Base-by-base conservation (phyloP, 2,113 vertebrate genomes). In the Entelurus aequoreus region DNA sequence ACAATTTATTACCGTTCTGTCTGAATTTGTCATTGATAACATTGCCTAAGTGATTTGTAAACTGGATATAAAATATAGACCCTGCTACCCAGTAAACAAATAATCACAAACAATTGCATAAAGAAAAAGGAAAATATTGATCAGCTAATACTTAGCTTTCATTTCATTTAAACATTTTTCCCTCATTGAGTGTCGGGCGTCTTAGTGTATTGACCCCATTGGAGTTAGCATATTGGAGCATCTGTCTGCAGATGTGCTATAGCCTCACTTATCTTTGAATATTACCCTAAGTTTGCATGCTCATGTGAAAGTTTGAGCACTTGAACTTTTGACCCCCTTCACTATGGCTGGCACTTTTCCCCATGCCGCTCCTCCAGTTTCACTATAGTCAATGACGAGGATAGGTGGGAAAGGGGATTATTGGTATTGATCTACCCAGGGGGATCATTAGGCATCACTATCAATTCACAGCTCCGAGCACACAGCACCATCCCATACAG, bases 391-490 rank as follows among this genome's bases (percentile, higher is more conserved):
- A 94, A 93, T 93, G 93, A 94, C 91, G 87, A 92, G 92, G 93
- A 94, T 93, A 94, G 94, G 93, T 93, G 92, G 93, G 91, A 93
- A 93, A 92, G 92, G 91, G 93, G 94, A 94, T 95, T 95, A 95
- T 94, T 94, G 92, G 93, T 97, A 98, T 97, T 95, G 95, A 98
- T 98, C 95, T 90, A 94, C 96, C 94, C 95, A 94, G 92, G 93
- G 94, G 94, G 93, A 97, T 97, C 95, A 97, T 98, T 96, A 97
- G 94, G 93, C 94, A 95, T 98, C 94, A 92, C 92, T 96, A 97
- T 95, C 95, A 97, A 96, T 97, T 94, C 95, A 94, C 94, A 94
- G 93, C 94, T 95, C 92, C 92, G 84, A 92, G 91, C 92, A 88
- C 92, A 93, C 92, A 92, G 91, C 92, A 93, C 91, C 88, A 88